Evolutionary conservation across 2,888 invertebrate genomes (phyloP).

Genomic region (Pyrocoelia pectoralis): DNA sequence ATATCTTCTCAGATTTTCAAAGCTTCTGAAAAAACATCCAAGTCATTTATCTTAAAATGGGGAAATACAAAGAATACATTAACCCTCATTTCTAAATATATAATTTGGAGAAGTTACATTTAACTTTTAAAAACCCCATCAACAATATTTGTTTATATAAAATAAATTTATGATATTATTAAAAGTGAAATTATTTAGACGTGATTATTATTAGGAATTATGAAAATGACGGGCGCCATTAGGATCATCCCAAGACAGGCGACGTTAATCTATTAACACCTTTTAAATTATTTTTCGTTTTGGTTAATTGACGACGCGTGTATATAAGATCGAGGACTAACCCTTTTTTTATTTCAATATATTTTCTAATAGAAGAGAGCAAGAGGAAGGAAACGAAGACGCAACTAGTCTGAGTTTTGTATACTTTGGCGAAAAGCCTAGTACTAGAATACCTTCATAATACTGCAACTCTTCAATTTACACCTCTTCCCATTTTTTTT

Average conservation of each 20-base stretch:
- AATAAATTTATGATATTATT: conserved; percentile 22
- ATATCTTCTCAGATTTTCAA: conserved; percentile 29
- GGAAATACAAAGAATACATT: conserved; percentile 25
- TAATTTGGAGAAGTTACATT: conserved; percentile 18
- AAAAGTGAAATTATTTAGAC: not conserved
- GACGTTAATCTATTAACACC: conserved; percentile 17
- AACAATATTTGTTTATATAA: conserved; percentile 18
- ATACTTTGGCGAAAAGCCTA: conserved; percentile 42
- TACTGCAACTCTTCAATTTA: conserved; percentile 47
- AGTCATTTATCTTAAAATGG: conserved; percentile 26
- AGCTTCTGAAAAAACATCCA: conserved; percentile 26
- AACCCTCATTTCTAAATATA: conserved; percentile 28
- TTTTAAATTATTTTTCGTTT: conserved; percentile 11
- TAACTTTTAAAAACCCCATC: conserved; percentile 4
- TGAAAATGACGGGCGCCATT: conserved; percentile 21
- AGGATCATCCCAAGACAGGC: conserved; percentile 21
- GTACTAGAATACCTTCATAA: conserved; percentile 45
- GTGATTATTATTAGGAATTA: conserved; percentile 5
- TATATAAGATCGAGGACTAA: not conserved
- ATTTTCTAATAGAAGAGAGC: conserved; percentile 7
- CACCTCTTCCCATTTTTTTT: conserved; percentile 43
- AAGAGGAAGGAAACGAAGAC: conserved; percentile 30
- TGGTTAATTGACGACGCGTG: conserved; percentile 9
- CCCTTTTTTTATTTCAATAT: not conserved
- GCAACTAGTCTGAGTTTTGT: conserved; percentile 42